Evolutionary conservation across 1,140 invertebrate genomes (phyloP), one percentile per base, ranked within the genome.

Genomic region (Aphaenogaster floridana): DNA sequence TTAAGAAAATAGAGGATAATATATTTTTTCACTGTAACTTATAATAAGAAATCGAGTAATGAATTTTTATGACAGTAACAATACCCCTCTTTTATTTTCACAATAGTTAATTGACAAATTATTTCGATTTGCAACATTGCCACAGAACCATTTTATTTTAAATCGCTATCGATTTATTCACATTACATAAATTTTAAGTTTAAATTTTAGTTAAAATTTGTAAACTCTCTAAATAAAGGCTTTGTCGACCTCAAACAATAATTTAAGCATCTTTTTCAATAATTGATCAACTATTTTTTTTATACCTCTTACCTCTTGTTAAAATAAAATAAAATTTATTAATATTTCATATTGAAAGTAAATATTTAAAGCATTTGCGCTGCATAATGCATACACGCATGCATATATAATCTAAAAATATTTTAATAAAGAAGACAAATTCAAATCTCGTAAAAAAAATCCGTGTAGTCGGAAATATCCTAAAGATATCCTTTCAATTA

Each of bases 1-100:
- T 61, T 83, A 57, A 72, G 52, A 42, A 59, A 83, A 45, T 81
- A 57, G 21, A 72, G 4, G 21, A 15, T 64, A 39, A 64, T 8
- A 59, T 72, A 83, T 28, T 72, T 45, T 48, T 5, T 17, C 3
- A 6, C 3, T 68, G 13, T 21, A 66, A 48, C n/a, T 81, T 72
- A 28, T 28, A 69, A 79, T 64, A 52, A 83, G 15, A n/a, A 39
- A 57, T 21, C 42, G 4, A 69, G 57, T 80, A 71, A 34, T 21
- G 11, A 8, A n/a, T 45, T 57, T 81, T 5, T 3, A 42, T 2
- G 15, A 42, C 50, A 79, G 64, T 15, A 72, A 34, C 72, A 83
- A 57, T 83, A 79, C 48, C 13, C 36, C 11, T 48, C 13, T 13
- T 28, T 83, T 72, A 57, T 71, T 81, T 81, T 48, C 15, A 15